Conservation (phyloP, 2,797 vertebrate species). For the Syngnathus rostellatus region DNA sequence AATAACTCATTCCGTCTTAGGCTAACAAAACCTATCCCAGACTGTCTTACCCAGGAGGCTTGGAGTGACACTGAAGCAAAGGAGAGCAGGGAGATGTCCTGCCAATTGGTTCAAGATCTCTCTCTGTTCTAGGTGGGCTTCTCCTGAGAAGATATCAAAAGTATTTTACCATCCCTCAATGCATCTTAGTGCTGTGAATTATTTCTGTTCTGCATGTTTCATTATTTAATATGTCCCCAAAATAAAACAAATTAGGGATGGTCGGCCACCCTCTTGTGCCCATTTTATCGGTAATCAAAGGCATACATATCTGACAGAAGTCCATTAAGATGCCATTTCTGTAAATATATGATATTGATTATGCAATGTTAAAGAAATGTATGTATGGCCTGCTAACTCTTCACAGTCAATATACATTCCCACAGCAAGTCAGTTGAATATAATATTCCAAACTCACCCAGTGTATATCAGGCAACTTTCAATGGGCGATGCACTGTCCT, state of each 20-base stretch:
- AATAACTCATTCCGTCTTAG: background rate
- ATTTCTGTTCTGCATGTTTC: background rate
- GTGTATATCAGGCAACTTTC: constrained; percentile 83
- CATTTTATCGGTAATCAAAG: no score
- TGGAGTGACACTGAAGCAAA: constrained; percentile 65
- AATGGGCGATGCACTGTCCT: constrained; percentile 63
- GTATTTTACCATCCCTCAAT: background rate
- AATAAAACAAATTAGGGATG: background rate
- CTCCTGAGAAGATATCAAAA: constrained; percentile 44
- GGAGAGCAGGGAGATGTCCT: constrained; percentile 74
- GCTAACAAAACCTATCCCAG: background rate
- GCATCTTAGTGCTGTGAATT: background rate
- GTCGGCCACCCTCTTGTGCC: no score
- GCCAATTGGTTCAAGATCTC: constrained; percentile 58
- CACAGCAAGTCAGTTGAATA: background rate
- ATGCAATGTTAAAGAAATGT: no score
- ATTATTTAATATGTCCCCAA: background rate
- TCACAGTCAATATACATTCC: background rate
- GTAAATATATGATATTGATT: no score
- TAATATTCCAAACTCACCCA: constrained; percentile 70
- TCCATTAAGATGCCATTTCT: no score
- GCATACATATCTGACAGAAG: no score
- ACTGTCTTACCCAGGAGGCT: constrained; percentile 72
- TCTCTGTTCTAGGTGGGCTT: constrained; percentile 69
- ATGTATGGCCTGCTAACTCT: background rate